Conservation (phyloP, 92 coral and sea anemone species). For the Bergia sp. region DNA sequence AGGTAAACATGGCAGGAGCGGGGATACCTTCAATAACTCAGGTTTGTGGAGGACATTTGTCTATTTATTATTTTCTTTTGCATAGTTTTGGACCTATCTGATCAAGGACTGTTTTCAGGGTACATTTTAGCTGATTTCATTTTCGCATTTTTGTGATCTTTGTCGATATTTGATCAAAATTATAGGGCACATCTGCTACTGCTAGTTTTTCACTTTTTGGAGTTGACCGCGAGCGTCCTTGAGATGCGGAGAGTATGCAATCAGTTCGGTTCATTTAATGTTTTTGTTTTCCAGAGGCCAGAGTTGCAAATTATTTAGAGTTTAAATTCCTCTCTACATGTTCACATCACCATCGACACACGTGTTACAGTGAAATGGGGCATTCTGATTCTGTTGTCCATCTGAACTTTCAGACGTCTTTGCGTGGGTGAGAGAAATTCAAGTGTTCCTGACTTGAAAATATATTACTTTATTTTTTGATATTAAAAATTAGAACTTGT, state of each 20-base stretch:
- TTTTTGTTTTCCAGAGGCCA: neutral
- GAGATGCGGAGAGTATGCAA: neutral
- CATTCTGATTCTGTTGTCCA: neutral
- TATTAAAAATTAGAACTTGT: neutral
- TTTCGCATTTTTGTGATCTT: neutral
- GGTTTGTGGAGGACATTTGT: constrained; percentile 59
- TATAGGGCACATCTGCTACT: neutral
- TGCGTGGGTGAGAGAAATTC: neutral
- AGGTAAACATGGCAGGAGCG: constrained; percentile 94
- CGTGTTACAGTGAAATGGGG: neutral
- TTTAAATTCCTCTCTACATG: neutral
- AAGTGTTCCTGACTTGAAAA: neutral
- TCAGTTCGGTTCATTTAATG: neutral
- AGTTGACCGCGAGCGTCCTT: neutral
- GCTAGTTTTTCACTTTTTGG: neutral
- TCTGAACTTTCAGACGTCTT: neutral
- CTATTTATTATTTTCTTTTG: neutral
- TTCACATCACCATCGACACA: neutral
- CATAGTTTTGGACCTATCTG: neutral
- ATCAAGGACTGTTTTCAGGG: neutral
- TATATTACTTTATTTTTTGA: neutral
- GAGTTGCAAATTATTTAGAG: neutral
- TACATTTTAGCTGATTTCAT: neutral
- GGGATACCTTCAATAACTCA: constrained; percentile 86
- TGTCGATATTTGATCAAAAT: constrained; percentile 2